phyloP scores from a whole-genome alignment of 2,888 invertebrate genomes.

The Archips xylosteana region DNA sequence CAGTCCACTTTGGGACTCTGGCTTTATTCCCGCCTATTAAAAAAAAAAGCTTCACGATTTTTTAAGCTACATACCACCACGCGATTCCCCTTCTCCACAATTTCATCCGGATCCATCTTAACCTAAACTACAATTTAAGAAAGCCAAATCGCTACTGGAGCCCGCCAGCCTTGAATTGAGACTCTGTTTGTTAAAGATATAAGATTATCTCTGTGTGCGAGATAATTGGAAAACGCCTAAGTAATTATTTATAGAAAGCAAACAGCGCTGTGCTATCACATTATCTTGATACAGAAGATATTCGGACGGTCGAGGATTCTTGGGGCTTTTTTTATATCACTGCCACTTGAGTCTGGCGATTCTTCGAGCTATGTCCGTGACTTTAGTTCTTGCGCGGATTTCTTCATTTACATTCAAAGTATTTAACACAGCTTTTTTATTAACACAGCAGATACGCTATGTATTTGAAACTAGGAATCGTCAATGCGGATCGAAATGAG shows the following conservation, averaged over 20 bases:
- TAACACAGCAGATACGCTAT: too few relatives aligned
- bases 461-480: too few relatives aligned
- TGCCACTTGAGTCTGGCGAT: too few relatives aligned
- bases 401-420: too few relatives aligned
- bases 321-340: too few relatives aligned
- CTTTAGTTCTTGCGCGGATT: too few relatives aligned
- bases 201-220: slow-evolving; percentile 62
- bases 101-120: slow-evolving; percentile 50
- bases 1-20: too few relatives aligned
- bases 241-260: slow-evolving; percentile 54
- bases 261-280: slow-evolving; percentile 16
- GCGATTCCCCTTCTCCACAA: slow-evolving; percentile 55
- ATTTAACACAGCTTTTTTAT: too few relatives aligned
- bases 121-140: slow-evolving; percentile 26
- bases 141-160: slow-evolving; percentile 30
- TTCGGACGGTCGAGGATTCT: not conserved
- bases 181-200: slow-evolving; percentile 58
- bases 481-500: too few relatives aligned
- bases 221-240: slow-evolving; percentile 60
- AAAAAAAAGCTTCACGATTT: not conserved
- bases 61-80: slow-evolving; percentile 57
- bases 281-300: not conserved
- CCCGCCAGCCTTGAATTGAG: slow-evolving; percentile 54
- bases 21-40: too few relatives aligned
- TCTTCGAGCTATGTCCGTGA: too few relatives aligned